phyloP scores from a whole-genome alignment of 2,888 invertebrate species.

The Itoplectis maculator region DNA sequence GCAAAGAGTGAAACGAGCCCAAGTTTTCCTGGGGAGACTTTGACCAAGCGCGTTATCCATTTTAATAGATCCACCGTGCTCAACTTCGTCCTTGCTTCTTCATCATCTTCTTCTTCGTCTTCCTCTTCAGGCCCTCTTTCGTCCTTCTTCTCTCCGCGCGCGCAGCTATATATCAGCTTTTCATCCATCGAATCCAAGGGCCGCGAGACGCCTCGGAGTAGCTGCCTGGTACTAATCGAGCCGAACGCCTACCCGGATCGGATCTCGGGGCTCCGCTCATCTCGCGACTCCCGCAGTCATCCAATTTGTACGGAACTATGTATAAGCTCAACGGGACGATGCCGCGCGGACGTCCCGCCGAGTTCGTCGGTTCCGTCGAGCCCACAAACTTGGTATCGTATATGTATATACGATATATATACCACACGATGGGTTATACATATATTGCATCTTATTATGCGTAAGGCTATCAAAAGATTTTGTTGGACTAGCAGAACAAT shows the following conservation, averaged over 20 bases:
- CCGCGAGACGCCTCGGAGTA: slow-evolving; percentile 17
- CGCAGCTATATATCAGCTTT: slow-evolving; percentile 59
- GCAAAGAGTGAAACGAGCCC: slow-evolving; percentile 63
- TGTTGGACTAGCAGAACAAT: no score
- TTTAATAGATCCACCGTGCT: slow-evolving; percentile 62
- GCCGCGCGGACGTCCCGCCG: not conserved
- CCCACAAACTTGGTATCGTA: no score
- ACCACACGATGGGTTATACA: not conserved
- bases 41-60: slow-evolving; percentile 69
- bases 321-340: not conserved
- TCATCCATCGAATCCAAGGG: slow-evolving; percentile 53
- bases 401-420: not conserved
- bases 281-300: slow-evolving; percentile 62
- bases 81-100: slow-evolving; percentile 44
- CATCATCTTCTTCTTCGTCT: slow-evolving; percentile 9
- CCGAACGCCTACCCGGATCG: slow-evolving; percentile 47
- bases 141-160: slow-evolving; percentile 12
- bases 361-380: no score
- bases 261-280: slow-evolving; percentile 15
- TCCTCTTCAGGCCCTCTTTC: slow-evolving; percentile 5
- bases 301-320: slow-evolving; percentile 55
- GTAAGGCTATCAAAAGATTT: no score
- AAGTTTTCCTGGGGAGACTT: slow-evolving; percentile 66
- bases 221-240: slow-evolving; percentile 51
- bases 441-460: not conserved